Percentiles rank a stretch among this genome's conserved stretches.
Evolutionary conservation across 1,140 invertebrate genomes (phyloP).

Genomic region (Brachionus rubens): DNA sequence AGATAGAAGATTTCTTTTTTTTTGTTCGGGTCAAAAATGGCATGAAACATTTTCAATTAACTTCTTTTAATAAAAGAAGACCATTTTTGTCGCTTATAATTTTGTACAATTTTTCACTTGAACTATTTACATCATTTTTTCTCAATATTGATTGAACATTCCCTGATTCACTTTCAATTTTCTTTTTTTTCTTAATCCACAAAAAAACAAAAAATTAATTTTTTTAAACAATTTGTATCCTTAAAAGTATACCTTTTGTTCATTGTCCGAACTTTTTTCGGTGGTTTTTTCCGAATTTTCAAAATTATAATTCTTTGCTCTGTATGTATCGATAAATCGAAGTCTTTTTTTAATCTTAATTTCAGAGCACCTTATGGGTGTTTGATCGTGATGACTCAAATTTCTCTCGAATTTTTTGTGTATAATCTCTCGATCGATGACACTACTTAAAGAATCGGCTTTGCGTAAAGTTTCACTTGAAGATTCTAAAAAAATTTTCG

Average conservation of each 20-base stretch:
- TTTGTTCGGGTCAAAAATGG: background rate
- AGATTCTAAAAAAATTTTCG: background rate
- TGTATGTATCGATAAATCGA: conserved; percentile 13
- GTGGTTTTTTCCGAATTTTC: background rate
- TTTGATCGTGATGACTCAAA: no score
- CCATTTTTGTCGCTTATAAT: conserved; percentile 27
- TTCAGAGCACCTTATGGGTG: background rate
- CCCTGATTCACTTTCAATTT: background rate
- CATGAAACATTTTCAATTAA: background rate
- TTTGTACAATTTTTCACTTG: conserved; percentile 7
- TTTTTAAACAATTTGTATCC: background rate
- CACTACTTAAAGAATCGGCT: background rate
- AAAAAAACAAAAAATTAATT: background rate
- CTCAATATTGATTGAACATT: background rate
- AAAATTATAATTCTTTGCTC: background rate
- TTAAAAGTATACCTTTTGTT: background rate
- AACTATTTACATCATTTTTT: conserved; percentile 8
- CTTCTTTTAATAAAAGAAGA: conserved; percentile 22
- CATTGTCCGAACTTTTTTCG: background rate
- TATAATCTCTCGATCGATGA: background rate
- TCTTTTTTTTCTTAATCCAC: background rate
- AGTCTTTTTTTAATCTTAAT: background rate
- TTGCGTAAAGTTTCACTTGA: background rate
- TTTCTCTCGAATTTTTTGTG: background rate
- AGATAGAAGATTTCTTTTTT: background rate